Evolutionary conservation across 2,888 invertebrate genomes (phyloP).

Genomic region (Zaprionus obscuricornis): DNA sequence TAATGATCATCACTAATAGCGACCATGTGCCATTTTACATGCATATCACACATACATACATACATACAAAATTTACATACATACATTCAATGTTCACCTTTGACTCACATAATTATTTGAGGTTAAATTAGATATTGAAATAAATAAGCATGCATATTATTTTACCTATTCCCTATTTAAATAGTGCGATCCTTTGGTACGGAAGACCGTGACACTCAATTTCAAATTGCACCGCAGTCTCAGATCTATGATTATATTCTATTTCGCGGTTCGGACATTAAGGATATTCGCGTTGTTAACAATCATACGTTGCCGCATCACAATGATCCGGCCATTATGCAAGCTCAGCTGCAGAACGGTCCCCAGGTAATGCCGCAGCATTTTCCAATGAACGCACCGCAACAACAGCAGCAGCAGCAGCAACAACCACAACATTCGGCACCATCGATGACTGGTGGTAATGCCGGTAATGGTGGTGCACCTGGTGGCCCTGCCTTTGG

Average conservation of each 20-base stretch:
- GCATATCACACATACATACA: background rate
- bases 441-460: constrained; percentile 71
- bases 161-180: constrained; percentile 76
- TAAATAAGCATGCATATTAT: constrained; percentile 1
- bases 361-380: constrained; percentile 84
- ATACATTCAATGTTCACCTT: too few species aligned
- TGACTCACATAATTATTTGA: constrained; percentile 55
- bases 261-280: constrained; percentile 99
- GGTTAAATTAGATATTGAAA: constrained; percentile 51
- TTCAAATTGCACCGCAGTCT: constrained; percentile 97
- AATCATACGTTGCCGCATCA: constrained; percentile 93
- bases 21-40: background rate
- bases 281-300: constrained; percentile 98
- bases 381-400: constrained; percentile 86
- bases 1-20: background rate
- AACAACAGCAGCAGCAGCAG: constrained; percentile 58
- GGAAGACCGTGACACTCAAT: constrained; percentile 97
- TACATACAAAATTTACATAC: background rate
- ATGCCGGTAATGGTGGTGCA: constrained; percentile 82
- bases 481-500: constrained; percentile 78
- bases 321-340: constrained; percentile 99
- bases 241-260: constrained; percentile 99
- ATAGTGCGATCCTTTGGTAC: constrained; percentile 99
- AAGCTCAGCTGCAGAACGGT: constrained; percentile 90
- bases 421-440: constrained; percentile 51